phyloP scores from a whole-genome alignment of 2,888 invertebrate species.

The Arge pagana region DNA sequence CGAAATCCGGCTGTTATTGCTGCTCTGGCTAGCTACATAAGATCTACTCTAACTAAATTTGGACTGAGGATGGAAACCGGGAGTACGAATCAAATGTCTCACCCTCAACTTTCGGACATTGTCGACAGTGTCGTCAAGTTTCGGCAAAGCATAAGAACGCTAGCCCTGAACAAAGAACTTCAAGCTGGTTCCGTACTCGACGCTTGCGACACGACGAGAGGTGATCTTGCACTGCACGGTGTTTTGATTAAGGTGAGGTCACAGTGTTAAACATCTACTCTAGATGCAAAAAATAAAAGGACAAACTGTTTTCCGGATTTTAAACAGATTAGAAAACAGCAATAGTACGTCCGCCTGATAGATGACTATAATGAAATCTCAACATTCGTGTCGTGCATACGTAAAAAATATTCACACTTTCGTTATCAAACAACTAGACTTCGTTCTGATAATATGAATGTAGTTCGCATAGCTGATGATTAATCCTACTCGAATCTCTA shows the following conservation, averaged over 20 bases:
- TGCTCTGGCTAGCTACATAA: conserved; percentile 66
- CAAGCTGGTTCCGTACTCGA: conserved; percentile 67
- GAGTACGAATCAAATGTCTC: conserved; percentile 37
- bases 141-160: conserved; percentile 65
- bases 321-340: conserved; percentile 8
- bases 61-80: conserved; percentile 52
- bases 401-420: too few relatives aligned
- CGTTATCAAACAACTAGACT: too few relatives aligned
- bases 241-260: conserved; percentile 67
- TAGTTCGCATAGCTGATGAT: too few relatives aligned
- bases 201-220: conserved; percentile 72
- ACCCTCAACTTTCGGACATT: conserved; percentile 57
- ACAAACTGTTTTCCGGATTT: not conserved
- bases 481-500: too few relatives aligned
- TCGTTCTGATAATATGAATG: too few relatives aligned
- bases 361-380: too few relatives aligned
- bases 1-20: conserved; percentile 61
- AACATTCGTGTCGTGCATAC: too few relatives aligned
- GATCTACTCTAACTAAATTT: conserved; percentile 40
- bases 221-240: conserved; percentile 66
- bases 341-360: too few relatives aligned
- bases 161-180: conserved; percentile 57
- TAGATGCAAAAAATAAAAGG: conserved; percentile 6
- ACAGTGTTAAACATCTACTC: not conserved
- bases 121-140: conserved; percentile 69